phyloP scores from a whole-genome alignment of 2,888 invertebrate species.

The Cephus pulcher region DNA sequence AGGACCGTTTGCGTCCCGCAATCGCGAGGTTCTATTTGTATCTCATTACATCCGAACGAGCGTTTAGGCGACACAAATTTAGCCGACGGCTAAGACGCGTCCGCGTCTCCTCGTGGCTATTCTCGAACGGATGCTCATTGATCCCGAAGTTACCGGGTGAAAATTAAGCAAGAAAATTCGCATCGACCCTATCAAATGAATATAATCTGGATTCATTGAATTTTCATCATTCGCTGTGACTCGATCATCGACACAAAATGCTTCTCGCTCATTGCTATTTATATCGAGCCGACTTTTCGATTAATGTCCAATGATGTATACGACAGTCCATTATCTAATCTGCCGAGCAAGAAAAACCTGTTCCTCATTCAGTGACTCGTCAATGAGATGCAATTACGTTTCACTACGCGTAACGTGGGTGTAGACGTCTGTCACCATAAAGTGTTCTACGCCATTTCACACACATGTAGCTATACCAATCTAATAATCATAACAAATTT shows the following conservation, averaged over 20 bases:
- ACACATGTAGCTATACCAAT: no score
- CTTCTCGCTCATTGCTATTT: not conserved
- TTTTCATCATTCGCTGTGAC: not conserved
- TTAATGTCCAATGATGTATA: not conserved
- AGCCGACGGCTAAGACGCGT: not conserved
- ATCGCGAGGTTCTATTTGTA: constrained; percentile 58
- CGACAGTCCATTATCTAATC: not conserved
- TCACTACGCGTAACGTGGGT: not conserved
- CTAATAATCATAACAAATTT: no score
- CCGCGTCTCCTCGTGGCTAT: constrained; percentile 10
- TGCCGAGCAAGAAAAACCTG: not conserved
- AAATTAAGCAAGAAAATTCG: not conserved
- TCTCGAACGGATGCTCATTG: constrained; percentile 14
- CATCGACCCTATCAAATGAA: not conserved
- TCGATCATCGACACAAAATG: not conserved
- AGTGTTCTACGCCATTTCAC: not conserved
- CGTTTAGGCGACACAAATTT: constrained; percentile 30
- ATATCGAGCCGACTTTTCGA: not conserved
- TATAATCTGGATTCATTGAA: not conserved
- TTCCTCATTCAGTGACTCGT: not conserved
- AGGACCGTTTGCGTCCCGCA: constrained; percentile 41
- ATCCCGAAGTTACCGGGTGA: constrained; percentile 10
- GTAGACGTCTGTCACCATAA: not conserved
- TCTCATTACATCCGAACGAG: constrained; percentile 57
- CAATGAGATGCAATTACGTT: not conserved